Percentiles rank a stretch among this genome's conserved stretches.
phyloP scores from a whole-genome alignment of 2,888 invertebrate genomes.

The Eristalis tenax region DNA sequence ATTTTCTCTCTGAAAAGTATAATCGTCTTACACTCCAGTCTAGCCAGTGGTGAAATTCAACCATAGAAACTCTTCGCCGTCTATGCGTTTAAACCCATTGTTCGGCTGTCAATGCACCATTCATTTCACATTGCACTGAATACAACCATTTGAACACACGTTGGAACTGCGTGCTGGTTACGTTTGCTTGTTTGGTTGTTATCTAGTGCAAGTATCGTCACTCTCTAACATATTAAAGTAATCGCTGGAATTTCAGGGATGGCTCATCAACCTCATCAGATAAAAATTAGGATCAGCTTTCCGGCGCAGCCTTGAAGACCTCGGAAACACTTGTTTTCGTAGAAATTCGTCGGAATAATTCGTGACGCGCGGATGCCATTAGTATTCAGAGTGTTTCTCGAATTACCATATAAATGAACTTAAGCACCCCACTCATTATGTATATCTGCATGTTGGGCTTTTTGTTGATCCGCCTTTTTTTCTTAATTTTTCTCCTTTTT shows the following conservation, averaged over 20 bases:
- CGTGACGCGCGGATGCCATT: conserved; percentile 37
- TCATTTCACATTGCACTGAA: not conserved
- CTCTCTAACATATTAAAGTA: conserved; percentile 34
- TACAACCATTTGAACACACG: not conserved
- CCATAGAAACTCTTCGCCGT: not conserved
- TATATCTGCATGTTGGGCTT: conserved; percentile 53
- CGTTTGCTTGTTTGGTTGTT: not conserved
- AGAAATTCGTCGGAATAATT: conserved; percentile 40
- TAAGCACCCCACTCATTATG: conserved; percentile 62
- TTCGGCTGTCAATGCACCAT: not conserved
- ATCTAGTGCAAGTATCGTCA: conserved; percentile 18
- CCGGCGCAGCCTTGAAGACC: conserved; percentile 2
- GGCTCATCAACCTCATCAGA: conserved; percentile 42
- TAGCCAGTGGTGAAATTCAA: not conserved
- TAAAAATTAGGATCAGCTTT: conserved; percentile 49
- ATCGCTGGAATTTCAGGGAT: conserved; percentile 12
- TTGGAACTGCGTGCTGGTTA: not conserved
- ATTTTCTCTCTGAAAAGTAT: not conserved
- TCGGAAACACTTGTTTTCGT: conserved; percentile 51
- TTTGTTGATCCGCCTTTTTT: conserved; percentile 39
- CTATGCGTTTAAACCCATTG: not conserved
- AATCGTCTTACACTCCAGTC: not conserved
- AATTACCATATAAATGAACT: conserved; percentile 67
- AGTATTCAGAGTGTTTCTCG: conserved; percentile 59
- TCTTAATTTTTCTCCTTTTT: conserved; percentile 4